Conservation (phyloP, 2,113 vertebrate species). For the Chrysemys picta region DNA sequence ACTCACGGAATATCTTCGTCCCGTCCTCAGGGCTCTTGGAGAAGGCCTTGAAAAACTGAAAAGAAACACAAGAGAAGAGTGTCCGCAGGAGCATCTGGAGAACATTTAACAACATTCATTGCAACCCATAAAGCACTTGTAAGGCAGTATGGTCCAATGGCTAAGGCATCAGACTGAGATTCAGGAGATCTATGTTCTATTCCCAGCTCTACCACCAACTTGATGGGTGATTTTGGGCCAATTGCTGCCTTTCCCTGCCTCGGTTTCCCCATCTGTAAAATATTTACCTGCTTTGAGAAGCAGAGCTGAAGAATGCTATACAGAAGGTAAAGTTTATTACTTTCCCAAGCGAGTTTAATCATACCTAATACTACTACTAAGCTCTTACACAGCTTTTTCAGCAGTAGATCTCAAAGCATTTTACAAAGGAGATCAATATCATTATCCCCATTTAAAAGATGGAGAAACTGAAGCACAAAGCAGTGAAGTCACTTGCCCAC, state of each 20-base stretch:
- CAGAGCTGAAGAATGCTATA: background rate
- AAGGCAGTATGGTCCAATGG: background rate
- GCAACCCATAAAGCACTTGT: background rate
- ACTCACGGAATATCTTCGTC: constrained; percentile 80
- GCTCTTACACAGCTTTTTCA: background rate
- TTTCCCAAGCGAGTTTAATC: background rate
- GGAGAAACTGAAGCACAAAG: background rate
- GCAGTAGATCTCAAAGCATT: background rate
- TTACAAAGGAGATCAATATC: background rate
- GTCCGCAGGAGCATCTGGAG: background rate
- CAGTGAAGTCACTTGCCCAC: background rate
- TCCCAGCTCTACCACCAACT: background rate
- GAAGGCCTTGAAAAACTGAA: constrained; percentile 90
- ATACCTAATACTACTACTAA: background rate
- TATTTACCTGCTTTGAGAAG: background rate
- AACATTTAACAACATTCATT: background rate
- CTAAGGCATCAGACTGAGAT: background rate
- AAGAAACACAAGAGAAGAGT: background rate
- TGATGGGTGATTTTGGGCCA: background rate
- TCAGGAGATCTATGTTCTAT: background rate
- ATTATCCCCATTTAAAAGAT: background rate
- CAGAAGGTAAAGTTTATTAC: background rate
- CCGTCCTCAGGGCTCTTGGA: constrained; percentile 77
- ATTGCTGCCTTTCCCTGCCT: background rate
- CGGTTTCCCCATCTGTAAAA: background rate